Evolutionary conservation across 1,140 invertebrate genomes (phyloP), one percentile per base, ranked within the genome.

Genomic region (Copidosoma floridanum): DNA sequence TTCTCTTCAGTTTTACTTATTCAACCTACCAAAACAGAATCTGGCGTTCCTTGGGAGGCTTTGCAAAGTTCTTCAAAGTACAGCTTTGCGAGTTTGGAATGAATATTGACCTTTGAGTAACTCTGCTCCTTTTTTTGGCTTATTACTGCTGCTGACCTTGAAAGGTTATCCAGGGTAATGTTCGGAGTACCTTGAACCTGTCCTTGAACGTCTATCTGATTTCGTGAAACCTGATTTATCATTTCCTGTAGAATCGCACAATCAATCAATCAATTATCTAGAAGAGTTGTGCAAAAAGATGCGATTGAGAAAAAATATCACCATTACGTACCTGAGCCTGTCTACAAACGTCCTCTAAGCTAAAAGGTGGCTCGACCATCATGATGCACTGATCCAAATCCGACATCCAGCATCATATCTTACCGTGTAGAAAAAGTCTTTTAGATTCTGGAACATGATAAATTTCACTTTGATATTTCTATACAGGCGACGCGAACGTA

Each of bases 11-110:
- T 11, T 44, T 14, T 26, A 14, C 46, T 21, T 2, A 27, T 38
- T 12, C 8, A 21, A 50, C 41, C 16, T 78, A 80, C 78, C 72
- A 79, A 65, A 69, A 80, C 75, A 54, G 78, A 79, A 68, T 79
- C 78, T 26, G 77, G 77, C 53, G 77, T 79, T 50, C 76, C 77
- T 59, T 78, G 74, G 55, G 77, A 77, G 66, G 72, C 68, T 65
- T 79, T 78, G 0, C 72, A 75, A 44, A 81, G 67, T 58, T 81
- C 77, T 54, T 81, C 77, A 63, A 79, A 75, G 62, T 81, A 81
- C n/a, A 81, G 67, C 69, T 71, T 71, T 50, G 78, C 79, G 12
- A 81, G 69, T 68, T 79, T 79, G 8, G 72, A 73, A 23, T 79
- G 78, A 64, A 81, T 79, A 64, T 72, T 79, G 40, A 74, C 73